These are phyloP conservation scores for Drosophila guanche DNA, from an alignment of 1,140 invertebrate species.

Conservation along the genomic window DNA sequence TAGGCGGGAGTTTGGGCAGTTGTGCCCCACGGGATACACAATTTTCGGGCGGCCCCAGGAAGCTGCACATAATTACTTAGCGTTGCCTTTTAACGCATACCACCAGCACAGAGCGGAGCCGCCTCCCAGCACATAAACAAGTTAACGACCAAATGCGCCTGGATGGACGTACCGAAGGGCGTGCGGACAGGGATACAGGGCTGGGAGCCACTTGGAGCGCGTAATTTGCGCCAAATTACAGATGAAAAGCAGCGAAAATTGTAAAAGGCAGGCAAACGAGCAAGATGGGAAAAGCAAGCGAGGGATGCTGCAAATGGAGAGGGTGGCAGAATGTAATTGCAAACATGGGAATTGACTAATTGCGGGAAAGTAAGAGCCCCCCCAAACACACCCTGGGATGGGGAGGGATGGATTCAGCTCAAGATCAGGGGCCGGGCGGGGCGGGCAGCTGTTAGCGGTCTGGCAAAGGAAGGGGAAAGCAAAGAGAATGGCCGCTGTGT, in stretches of 20 bases:
- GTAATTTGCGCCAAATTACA: conserved; percentile 69
- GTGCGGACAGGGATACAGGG: conserved; percentile 5
- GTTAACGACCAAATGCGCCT: conserved; percentile 43
- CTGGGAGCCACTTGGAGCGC: conserved; percentile 47
- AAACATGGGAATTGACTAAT: conserved; percentile 70
- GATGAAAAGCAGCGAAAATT: conserved; percentile 60
- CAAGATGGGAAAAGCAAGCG: conserved; percentile 1
- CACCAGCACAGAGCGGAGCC: conserved; percentile 17
- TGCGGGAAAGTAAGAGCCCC: conserved; percentile 49
- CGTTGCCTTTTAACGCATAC: conserved; percentile 46
- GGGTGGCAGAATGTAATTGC: conserved; percentile 38
- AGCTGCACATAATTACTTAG: conserved; percentile 57
- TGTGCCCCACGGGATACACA: conserved; percentile 15
- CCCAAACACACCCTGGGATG: too few relatives aligned
- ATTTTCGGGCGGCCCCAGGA: conserved; percentile 25
- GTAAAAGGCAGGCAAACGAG: conserved; percentile 47
- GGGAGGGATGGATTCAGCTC: too few relatives aligned
- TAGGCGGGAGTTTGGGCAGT: too few relatives aligned
- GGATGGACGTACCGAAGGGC: neutral
- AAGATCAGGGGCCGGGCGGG: neutral
- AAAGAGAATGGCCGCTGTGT: conserved; percentile 3
- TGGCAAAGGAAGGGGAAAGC: neutral
- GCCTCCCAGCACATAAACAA: conserved; percentile 50
- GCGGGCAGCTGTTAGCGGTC: neutral
- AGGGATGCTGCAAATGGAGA: conserved; percentile 23